phyloP scores from a whole-genome alignment of 2,113 vertebrate species.

The Tyto alba region DNA sequence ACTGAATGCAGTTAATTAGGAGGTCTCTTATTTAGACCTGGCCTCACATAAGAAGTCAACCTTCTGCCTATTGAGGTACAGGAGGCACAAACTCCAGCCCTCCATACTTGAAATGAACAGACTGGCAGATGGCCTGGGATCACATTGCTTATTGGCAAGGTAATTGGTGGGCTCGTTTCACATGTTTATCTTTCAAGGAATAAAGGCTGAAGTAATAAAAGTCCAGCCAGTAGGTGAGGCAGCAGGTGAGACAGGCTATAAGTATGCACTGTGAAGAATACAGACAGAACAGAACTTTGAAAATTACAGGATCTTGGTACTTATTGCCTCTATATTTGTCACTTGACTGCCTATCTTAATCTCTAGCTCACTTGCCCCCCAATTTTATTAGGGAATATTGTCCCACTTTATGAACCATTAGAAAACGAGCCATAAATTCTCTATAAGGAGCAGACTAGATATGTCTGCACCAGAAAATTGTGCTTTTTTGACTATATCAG shows the following conservation, averaged over 20 bases:
- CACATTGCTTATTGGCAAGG: background rate
- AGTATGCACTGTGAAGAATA: background rate
- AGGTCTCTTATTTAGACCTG: background rate
- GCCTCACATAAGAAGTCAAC: background rate
- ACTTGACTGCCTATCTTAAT: background rate
- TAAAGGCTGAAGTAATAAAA: background rate
- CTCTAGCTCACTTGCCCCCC: background rate
- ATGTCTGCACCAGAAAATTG: slow-evolving; percentile 24
- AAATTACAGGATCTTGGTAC: background rate
- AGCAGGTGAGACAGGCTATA: background rate
- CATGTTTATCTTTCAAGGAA: background rate
- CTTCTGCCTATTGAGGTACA: background rate
- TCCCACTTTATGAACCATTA: slow-evolving; percentile 1
- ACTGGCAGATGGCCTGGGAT: background rate
- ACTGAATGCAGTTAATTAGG: background rate
- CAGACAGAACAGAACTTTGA: background rate
- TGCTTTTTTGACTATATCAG: slow-evolving; percentile 18
- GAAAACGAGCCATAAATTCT: background rate
- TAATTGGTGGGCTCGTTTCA: background rate
- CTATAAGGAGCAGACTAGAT: background rate
- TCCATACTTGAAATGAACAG: background rate
- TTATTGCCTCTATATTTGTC: background rate
- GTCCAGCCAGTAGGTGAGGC: background rate
- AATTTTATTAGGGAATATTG: background rate
- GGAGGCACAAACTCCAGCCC: background rate